Conservation (phyloP, 2,797 vertebrate genomes). For the Crenichthys baileyi region DNA sequence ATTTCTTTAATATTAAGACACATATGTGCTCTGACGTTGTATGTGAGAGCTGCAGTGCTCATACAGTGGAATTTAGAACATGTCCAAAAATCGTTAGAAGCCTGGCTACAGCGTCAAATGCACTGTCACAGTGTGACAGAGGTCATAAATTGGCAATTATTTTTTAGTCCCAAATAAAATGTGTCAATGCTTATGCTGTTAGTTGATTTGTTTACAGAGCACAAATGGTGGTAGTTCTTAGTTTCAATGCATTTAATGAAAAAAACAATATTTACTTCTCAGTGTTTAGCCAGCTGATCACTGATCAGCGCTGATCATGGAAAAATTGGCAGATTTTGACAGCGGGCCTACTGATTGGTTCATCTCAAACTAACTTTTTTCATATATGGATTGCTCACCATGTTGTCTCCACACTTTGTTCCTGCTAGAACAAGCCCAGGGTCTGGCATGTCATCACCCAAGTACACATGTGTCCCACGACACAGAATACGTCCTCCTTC, state of each 20-base stretch:
- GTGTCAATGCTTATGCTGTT: background rate
- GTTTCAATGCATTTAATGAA: background rate
- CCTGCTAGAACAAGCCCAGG: constrained; percentile 96
- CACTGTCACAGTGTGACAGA: background rate
- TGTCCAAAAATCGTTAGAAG: background rate
- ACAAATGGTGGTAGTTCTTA: background rate
- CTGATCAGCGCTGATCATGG: background rate
- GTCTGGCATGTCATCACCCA: constrained; percentile 97
- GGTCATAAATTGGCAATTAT: background rate
- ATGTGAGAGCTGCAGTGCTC: background rate
- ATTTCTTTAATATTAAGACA: too few species aligned
- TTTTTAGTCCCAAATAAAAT: too few species aligned
- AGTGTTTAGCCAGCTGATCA: background rate
- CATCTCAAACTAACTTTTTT: background rate
- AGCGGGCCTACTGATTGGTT: too few species aligned
- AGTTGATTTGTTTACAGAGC: background rate
- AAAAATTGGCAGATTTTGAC: background rate
- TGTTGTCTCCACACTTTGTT: constrained; percentile 94
- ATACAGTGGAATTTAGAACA: background rate
- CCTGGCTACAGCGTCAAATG: background rate
- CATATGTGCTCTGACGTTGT: too few species aligned
- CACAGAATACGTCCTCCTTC: constrained; percentile 95
- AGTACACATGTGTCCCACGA: constrained; percentile 96
- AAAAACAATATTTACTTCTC: too few species aligned
- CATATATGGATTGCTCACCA: constrained; percentile 79